These are phyloP conservation scores for Agrochola circellaris DNA, from an alignment of 2,888 invertebrate genomes.

Conservation along the genomic window DNA sequence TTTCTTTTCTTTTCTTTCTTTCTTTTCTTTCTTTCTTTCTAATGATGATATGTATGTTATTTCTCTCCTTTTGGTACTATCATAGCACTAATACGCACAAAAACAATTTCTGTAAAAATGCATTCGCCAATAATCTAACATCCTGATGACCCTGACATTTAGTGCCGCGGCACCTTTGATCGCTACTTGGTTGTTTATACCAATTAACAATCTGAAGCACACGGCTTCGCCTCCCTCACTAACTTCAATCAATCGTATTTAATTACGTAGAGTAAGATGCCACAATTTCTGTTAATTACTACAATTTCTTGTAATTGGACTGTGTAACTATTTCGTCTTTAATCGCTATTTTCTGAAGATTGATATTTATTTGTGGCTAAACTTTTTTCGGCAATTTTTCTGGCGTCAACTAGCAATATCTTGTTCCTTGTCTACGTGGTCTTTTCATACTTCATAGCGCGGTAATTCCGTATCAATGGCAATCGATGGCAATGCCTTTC, in stretches of 20 bases:
- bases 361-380: slow-evolving; percentile 34
- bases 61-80: background rate
- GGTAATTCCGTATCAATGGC: background rate
- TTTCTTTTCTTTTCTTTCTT: no score
- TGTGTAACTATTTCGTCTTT: slow-evolving; percentile 49
- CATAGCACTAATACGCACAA: no score
- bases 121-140: slow-evolving; percentile 34
- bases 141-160: slow-evolving; percentile 68
- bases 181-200: slow-evolving; percentile 69
- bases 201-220: slow-evolving; percentile 65
- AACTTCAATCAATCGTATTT: slow-evolving; percentile 64
- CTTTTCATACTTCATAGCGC: background rate
- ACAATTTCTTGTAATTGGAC: slow-evolving; percentile 61
- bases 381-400: slow-evolving; percentile 3
- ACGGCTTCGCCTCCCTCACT: slow-evolving; percentile 52
- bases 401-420: background rate
- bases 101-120: slow-evolving; percentile 2
- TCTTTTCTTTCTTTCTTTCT: no score
- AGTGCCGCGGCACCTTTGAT: slow-evolving; percentile 73
- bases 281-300: slow-evolving; percentile 59
- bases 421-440: background rate
- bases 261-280: slow-evolving; percentile 61
- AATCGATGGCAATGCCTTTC: background rate
- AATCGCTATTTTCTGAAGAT: slow-evolving; percentile 48
- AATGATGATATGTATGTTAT: background rate